Evolutionary conservation across 2,888 invertebrate genomes (phyloP).

Genomic region (Erpobdella octoculata): DNA sequence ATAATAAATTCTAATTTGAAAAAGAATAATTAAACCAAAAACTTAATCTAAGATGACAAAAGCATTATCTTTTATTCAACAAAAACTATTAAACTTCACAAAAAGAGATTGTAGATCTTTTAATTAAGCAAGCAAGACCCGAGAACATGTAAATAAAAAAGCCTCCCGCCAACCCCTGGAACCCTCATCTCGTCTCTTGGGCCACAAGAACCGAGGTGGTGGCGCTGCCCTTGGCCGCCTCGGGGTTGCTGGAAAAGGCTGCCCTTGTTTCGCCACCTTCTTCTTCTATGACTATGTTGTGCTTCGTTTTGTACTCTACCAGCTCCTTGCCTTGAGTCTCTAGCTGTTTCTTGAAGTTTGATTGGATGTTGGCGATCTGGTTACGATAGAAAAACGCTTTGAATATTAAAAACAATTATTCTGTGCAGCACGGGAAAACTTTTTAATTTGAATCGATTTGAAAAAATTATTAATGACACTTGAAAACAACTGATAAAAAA

Average conservation of each 20-base stretch:
- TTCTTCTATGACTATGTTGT: constrained; percentile 77
- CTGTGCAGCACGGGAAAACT: too few relatives aligned
- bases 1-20: too few relatives aligned
- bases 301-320: constrained; percentile 79
- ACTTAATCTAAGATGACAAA: too few relatives aligned
- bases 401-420: too few relatives aligned
- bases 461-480: too few relatives aligned
- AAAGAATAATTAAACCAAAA: too few relatives aligned
- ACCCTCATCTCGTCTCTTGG: not conserved
- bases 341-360: constrained; percentile 71
- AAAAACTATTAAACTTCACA: too few relatives aligned
- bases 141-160: not conserved
- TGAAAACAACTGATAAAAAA: too few relatives aligned
- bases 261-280: constrained; percentile 55
- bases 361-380: constrained; percentile 66
- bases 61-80: too few relatives aligned
- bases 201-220: not conserved
- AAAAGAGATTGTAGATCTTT: too few relatives aligned
- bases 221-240: not conserved
- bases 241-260: not conserved
- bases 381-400: not conserved
- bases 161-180: not conserved
- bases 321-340: constrained; percentile 79
- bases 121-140: not conserved
- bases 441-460: too few relatives aligned